Evolutionary conservation across 2,888 invertebrate species (phyloP).

Genomic region (Drosophila rellima): DNA sequence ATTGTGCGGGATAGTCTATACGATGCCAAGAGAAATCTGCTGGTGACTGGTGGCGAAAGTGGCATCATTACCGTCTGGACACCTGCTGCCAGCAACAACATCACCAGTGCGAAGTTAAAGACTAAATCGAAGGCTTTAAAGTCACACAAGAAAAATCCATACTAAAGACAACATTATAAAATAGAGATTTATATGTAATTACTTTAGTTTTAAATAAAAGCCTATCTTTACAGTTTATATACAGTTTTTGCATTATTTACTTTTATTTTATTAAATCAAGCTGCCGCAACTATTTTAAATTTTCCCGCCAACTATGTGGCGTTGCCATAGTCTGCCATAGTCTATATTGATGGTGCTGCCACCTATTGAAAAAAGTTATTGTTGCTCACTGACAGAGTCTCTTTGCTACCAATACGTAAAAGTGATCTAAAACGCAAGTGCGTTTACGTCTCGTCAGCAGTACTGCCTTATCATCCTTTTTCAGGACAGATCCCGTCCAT

Average conservation of each 20-base stretch:
- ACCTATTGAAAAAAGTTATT: not conserved
- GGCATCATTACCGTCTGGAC: constrained; percentile 90
- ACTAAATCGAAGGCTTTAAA: constrained; percentile 54
- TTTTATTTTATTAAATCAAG: too few relatives aligned
- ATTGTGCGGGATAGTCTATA: constrained; percentile 90
- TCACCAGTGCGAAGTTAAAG: constrained; percentile 50
- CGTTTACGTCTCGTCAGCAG: not conserved
- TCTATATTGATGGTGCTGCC: constrained; percentile 23
- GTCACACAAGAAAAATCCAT: constrained; percentile 64
- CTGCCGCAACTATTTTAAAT: constrained; percentile 2
- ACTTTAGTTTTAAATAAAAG: not conserved
- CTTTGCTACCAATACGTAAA: constrained; percentile 4
- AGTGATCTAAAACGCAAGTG: constrained; percentile 42
- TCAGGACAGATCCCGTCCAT: too few relatives aligned
- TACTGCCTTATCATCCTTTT: too few relatives aligned
- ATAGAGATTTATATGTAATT: constrained; percentile 11
- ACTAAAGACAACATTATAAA: constrained; percentile 43
- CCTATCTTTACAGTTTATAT: not conserved
- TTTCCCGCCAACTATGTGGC: not conserved
- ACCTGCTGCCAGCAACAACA: constrained; percentile 40
- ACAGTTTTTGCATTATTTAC: too few relatives aligned
- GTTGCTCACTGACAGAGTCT: constrained; percentile 26
- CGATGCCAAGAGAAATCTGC: constrained; percentile 87
- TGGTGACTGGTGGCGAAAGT: constrained; percentile 91
- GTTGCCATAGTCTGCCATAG: not conserved